Conservation (phyloP, 1,140 invertebrate species). For the Drosophila nigromelanica region DNA sequence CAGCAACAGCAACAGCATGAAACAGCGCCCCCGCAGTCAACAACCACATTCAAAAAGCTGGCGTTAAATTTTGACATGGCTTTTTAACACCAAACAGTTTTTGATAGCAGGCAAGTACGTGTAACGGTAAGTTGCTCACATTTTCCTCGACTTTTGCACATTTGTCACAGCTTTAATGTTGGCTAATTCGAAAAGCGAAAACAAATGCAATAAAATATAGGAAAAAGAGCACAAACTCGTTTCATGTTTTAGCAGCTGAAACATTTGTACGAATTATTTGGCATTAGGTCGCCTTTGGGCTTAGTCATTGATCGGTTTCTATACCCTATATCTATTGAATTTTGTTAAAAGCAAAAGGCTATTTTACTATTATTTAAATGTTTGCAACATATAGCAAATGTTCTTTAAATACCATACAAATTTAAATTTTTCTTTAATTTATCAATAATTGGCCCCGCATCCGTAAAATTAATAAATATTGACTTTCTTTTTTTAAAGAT, state of each 20-base stretch:
- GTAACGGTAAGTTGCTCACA: slow-evolving; percentile 34
- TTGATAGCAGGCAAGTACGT: slow-evolving; percentile 16
- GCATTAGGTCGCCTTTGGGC: slow-evolving; percentile 38
- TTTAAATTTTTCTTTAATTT: no score
- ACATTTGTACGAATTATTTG: slow-evolving; percentile 58
- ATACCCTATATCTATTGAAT: background rate
- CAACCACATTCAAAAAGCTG: slow-evolving; percentile 40
- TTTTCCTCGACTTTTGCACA: slow-evolving; percentile 50
- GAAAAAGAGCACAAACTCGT: slow-evolving; percentile 46
- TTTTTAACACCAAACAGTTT: slow-evolving; percentile 73
- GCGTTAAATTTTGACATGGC: slow-evolving; percentile 78
- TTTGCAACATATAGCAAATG: no score
- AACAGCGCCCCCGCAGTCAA: background rate
- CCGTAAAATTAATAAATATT: no score
- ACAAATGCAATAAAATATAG: slow-evolving; percentile 6
- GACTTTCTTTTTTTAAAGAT: no score
- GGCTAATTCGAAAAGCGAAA: slow-evolving; percentile 33
- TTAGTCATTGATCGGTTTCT: slow-evolving; percentile 39
- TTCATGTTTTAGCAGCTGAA: slow-evolving; percentile 59
- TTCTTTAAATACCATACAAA: no score
- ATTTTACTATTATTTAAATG: background rate
- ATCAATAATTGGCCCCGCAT: no score
- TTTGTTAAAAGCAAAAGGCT: background rate
- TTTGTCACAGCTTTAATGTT: slow-evolving; percentile 64
- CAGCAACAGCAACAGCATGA: no score